Evolutionary conservation across 2,888 invertebrate species (phyloP), one percentile per base, ranked within the genome.

Genomic region (Hypolimnas misippus): DNA sequence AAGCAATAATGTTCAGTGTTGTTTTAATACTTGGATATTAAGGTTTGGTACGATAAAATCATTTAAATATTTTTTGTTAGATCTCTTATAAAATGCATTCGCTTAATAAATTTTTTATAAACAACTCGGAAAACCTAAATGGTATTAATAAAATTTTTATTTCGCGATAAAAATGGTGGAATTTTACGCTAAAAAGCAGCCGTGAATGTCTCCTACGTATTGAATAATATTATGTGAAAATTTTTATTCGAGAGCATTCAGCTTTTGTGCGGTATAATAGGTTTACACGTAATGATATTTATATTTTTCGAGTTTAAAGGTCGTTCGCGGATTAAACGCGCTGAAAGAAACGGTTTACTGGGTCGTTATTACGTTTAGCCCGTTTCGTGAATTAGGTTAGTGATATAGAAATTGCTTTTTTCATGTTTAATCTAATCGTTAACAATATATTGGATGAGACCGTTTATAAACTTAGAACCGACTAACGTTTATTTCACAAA

Each of bases 171-270:
- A 61, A 65, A 52, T n/a, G 46, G 31, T 25, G 31, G 42, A 51
- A 35, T 44, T 19, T 31, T 8, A 35, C 12, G 29, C 40, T 49
- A 52, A 52, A 52, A 56, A 56, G 14, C 38, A 3, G 31, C 14
- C 25, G 29, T 49, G 53, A 62, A 65, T 62, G 40, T 54, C 57
- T 57, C 19, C 42, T 51, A 40, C 40, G 19, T 49, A 57, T 62
- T 65, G 51, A 62, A 61, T 62, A 51, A 57, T 54, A 57, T 57
- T 54, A 35, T 46, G 49, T 49, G 16, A 49, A 57, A 38, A 29
- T 35, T 59, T 55, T 46, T 38, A 56, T 60, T 56, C n/a, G 35
- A 0, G 3, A 16, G 21, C 16, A 52, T 59, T 64, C 52, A 46
- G 38, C 40, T 38, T 56, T 57, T 56, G 52, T 60, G 44, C 21